phyloP scores from a whole-genome alignment of 2,888 invertebrate species.

The Epinotia brunnichana region DNA sequence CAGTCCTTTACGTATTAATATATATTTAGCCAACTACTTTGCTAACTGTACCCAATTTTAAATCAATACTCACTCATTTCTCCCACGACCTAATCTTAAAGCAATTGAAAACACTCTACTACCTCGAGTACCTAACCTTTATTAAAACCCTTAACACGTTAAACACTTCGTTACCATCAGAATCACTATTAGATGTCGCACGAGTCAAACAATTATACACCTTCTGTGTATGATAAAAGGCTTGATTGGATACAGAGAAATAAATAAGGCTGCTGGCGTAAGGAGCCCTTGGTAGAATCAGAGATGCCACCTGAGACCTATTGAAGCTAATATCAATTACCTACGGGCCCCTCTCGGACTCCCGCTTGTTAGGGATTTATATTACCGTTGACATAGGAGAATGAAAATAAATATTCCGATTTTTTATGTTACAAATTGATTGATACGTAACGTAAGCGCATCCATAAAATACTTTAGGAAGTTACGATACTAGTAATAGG shows the following conservation, averaged over 20 bases:
- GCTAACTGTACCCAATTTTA: neutral
- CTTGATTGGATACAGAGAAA: neutral
- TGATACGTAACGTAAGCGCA: neutral
- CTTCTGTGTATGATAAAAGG: neutral
- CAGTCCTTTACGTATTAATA: neutral
- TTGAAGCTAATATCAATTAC: constrained; percentile 39
- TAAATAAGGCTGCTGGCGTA: neutral
- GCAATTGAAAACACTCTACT: constrained; percentile 8
- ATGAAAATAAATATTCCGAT: constrained; percentile 12
- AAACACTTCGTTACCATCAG: constrained; percentile 13
- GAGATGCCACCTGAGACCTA: constrained; percentile 40
- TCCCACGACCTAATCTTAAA: constrained; percentile 2
- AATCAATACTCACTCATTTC: neutral
- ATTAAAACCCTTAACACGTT: constrained; percentile 21
- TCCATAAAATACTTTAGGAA: no score
- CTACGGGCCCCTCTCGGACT: constrained; percentile 28
- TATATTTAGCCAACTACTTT: neutral
- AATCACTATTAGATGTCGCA: neutral
- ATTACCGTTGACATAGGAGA: constrained; percentile 26
- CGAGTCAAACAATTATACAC: constrained; percentile 7
- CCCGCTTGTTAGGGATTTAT: constrained; percentile 13
- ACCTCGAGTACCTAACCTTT: constrained; percentile 9
- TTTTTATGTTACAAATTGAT: constrained; percentile 5
- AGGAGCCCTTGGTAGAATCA: constrained; percentile 26
- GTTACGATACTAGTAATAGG: no score